Evolutionary conservation across 2,113 vertebrate species (phyloP), one percentile per base, ranked within the genome.

Genomic region (Callaeas wilsoni): DNA sequence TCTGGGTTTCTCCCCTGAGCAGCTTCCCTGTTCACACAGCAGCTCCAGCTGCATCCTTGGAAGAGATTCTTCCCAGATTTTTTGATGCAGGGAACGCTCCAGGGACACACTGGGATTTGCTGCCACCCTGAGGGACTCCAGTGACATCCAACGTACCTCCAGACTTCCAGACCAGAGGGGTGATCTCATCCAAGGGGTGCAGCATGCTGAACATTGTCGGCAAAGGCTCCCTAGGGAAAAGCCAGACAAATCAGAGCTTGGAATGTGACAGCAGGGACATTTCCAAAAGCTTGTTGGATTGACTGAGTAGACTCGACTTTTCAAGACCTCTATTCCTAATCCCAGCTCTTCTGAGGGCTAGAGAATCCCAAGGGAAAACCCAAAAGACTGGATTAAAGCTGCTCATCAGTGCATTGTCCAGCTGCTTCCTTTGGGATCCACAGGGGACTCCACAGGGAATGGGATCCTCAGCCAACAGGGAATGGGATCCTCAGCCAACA

Each of bases 201-300:
- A 99, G 96, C 99, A 99, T 99, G 97, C 99, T 99, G 97, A 99
- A 99, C 94, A 99, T 97, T 0, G 98, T 99, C 5, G 99, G 99
- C 84, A 99, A 98, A 96, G 98, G 98, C 65, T 99, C 99, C 93
- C 99, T 99, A 96, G 62, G 64, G 91, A 95, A 95, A 91, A 96
- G 78, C 3, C 32, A 37, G 75, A 89, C 12, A 55, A 35, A 70
- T 44, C 35, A 63, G 46, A 76, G 59, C 67, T 53, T 17, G n/a
- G 64, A 64, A 69, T 44, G 32, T 13, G 80, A 32, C 71, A 77
- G 57, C 1, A 71, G 47, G 65, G 13, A 59, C 29, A 3, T 37
- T 47, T n/a, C 50, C 12, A 44, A 44, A 41, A 71, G 16, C 19
- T 14, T 21, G 20, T 0, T 44, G 57, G 53, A 52, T 49, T 59